Conservation (phyloP, 2,888 invertebrate species). For the Limulus polyphemus region DNA sequence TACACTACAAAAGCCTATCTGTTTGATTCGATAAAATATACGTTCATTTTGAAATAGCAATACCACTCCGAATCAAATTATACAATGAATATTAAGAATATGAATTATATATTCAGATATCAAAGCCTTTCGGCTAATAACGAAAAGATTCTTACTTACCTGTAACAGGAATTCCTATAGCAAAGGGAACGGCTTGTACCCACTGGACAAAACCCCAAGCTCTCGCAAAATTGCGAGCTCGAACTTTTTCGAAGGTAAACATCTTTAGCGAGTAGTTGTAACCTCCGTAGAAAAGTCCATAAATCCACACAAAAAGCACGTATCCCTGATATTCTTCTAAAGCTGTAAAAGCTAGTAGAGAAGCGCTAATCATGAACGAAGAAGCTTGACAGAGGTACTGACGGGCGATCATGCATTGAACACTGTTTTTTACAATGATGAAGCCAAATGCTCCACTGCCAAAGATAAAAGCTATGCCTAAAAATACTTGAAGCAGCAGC, state of each 20-base stretch:
- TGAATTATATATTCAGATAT: too few species aligned
- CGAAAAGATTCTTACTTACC: constrained; percentile 40
- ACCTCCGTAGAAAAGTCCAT: constrained; percentile 70
- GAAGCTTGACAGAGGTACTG: constrained; percentile 58
- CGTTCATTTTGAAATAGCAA: too few species aligned
- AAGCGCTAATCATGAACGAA: constrained; percentile 42
- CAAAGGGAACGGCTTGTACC: constrained; percentile 70
- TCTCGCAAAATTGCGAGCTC: constrained; percentile 69
- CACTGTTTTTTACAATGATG: constrained; percentile 59
- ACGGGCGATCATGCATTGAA: constrained; percentile 67
- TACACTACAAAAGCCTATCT: too few species aligned
- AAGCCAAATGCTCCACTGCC: constrained; percentile 67
- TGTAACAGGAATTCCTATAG: constrained; percentile 68
- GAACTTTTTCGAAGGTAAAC: constrained; percentile 74
- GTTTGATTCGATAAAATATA: too few species aligned
- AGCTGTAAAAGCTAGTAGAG: constrained; percentile 65
- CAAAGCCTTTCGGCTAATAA: too few species aligned
- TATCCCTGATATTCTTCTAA: constrained; percentile 57
- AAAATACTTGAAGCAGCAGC: constrained; percentile 53
- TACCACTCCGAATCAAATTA: too few species aligned
- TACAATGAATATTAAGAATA: too few species aligned
- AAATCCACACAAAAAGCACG: constrained; percentile 42
- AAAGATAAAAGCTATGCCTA: constrained; percentile 72
- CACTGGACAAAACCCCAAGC: constrained; percentile 83
- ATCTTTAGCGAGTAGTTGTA: constrained; percentile 78